Base-by-base conservation (phyloP, 2,888 invertebrate species). In the Operophtera brumata region DNA sequence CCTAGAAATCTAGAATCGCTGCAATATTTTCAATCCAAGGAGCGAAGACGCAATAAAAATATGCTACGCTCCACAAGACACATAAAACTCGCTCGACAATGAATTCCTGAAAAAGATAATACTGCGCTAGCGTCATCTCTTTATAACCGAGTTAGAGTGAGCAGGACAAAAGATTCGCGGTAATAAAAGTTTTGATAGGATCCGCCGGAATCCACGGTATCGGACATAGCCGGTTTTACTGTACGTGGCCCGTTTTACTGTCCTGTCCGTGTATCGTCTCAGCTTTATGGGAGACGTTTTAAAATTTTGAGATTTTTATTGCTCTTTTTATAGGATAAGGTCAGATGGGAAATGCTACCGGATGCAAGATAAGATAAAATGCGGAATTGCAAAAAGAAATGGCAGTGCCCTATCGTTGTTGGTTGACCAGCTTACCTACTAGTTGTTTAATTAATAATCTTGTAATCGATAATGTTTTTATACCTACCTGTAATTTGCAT, bases 181-280 rank as follows among this genome's bases (percentile, higher is more conserved):
- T 78, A 85, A 83, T 90, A 90, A 89, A 90, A 89, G 69, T 83
- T 86, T 88, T 89, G 88, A 90, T 90, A 85, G 85, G 81, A 82
- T 84, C 77, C 81, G 71, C 66, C 75, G 82, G 87, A 84, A 82
- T 85, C 81, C 83, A 71, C 75, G 84, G 78, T 84, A 87, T 87
- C 86, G 84, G 84, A 82, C 82, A 75, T 82, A 81, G 80, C 77
- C 70, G 70, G 77, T 76, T 87, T 87, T 87, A 87, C 75, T 79
- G 64, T 72, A 77, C 58, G 66, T 50, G 45, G 80, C 77, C 72
- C 67, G 77, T 77, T 87, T 88, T 88, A 88, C 77, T 80, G 68
- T 75, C 47, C 61, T 66, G 73, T 68, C 59, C 66, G 64, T 82
- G 84, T 84, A 79, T 85, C 82, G 83, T 77, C 80, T 79, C 72